These are phyloP conservation scores for Operophtera brumata DNA, from an alignment of 2,888 invertebrate species.

Conservation along the genomic window DNA sequence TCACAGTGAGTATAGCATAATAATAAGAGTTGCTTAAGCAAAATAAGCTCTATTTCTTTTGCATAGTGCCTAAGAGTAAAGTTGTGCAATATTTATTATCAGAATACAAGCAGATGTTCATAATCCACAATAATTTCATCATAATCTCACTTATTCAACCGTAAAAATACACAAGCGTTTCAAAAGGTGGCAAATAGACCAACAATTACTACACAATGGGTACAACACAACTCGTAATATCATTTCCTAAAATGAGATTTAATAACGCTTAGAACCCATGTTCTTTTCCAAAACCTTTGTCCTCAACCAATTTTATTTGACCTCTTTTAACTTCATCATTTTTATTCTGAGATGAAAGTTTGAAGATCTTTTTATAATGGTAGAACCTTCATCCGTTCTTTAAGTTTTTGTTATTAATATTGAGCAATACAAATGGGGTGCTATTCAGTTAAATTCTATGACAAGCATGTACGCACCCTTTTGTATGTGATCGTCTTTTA, in stretches of 20 bases:
- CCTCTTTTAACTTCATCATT: slow-evolving; percentile 27
- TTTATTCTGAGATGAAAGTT: slow-evolving; percentile 14
- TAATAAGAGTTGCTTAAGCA: too few relatives aligned
- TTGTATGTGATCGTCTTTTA: slow-evolving; percentile 11
- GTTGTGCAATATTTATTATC: too few relatives aligned
- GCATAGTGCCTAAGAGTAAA: too few relatives aligned
- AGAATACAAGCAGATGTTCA: slow-evolving; percentile 16
- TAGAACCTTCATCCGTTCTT: slow-evolving; percentile 53
- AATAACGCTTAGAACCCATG: slow-evolving; percentile 72
- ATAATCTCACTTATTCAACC: slow-evolving; percentile 11
- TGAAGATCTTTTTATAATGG: slow-evolving; percentile 49
- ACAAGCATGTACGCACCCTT: slow-evolving; percentile 16
- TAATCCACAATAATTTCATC: slow-evolving; percentile 6
- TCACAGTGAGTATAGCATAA: too few relatives aligned
- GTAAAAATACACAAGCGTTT: slow-evolving; percentile 20
- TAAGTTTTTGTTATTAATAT: slow-evolving; percentile 66
- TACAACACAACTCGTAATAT: slow-evolving; percentile 33
- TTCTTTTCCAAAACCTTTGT: slow-evolving; percentile 68
- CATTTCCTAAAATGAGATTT: slow-evolving; percentile 67
- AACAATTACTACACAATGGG: slow-evolving; percentile 44
- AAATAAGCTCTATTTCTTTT: too few relatives aligned
- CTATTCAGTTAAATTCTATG: slow-evolving; percentile 30
- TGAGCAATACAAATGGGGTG: slow-evolving; percentile 41
- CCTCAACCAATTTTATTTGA: slow-evolving; percentile 47
- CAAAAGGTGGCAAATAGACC: slow-evolving; percentile 52